Evolutionary conservation across 1,140 invertebrate genomes (phyloP).

Genomic region (Zaprionus capensis): DNA sequence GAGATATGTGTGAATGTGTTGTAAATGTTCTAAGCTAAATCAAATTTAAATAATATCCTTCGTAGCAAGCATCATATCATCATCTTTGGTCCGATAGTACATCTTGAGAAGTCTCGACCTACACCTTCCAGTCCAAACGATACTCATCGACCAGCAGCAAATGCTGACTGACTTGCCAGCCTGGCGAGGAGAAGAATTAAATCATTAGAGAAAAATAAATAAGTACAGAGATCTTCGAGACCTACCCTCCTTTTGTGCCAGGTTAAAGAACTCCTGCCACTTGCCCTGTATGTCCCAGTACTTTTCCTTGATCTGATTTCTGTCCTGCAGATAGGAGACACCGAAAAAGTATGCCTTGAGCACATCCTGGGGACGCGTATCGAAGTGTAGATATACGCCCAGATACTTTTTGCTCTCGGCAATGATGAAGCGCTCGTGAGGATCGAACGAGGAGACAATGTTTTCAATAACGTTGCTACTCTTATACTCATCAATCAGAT

Average conservation of each 20-base stretch:
- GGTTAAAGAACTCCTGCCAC: constrained; percentile 81
- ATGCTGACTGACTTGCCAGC: constrained; percentile 85
- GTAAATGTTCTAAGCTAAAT: constrained; percentile 36
- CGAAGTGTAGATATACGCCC: constrained; percentile 83
- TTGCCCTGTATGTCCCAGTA: constrained; percentile 85
- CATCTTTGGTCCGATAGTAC: constrained; percentile 36
- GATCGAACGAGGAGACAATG: constrained; percentile 85
- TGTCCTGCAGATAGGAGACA: constrained; percentile 83
- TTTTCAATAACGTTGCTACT: constrained; percentile 72
- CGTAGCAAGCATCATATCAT: constrained; percentile 52
- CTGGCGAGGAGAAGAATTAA: constrained; percentile 61
- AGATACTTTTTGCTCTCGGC: constrained; percentile 78
- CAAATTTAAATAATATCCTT: constrained; percentile 36
- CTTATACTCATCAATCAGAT: constrained; percentile 70
- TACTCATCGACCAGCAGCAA: constrained; percentile 85
- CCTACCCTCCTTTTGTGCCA: constrained; percentile 75
- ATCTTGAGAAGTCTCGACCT: constrained; percentile 15
- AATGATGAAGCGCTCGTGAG: constrained; percentile 83
- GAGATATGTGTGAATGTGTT: constrained; percentile 68
- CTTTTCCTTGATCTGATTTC: constrained; percentile 84
- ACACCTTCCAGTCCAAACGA: constrained; percentile 84
- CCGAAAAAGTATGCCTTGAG: constrained; percentile 83
- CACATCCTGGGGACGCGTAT: constrained; percentile 77
- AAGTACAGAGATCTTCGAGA: not conserved
- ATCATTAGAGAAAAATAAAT: not conserved